Base-by-base conservation (phyloP, 2,797 vertebrate species). In the Enteromius treurensis region DNA sequence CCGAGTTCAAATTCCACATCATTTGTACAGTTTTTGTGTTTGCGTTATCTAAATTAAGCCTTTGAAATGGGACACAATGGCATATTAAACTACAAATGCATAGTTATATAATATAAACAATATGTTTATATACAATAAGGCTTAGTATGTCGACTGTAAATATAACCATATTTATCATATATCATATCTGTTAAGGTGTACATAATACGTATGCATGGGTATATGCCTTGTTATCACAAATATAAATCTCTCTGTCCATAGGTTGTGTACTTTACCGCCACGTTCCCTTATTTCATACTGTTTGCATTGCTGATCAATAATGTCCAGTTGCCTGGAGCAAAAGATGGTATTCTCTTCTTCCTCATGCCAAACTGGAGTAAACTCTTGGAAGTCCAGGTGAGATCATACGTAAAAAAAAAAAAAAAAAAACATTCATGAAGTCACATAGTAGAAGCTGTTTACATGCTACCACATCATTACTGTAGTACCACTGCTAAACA, bases 241-340 rank as follows among this genome's bases (percentile, higher is more conserved):
- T 76, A 64, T 21, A 21, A 13, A 23, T 17, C 23, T 26, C 8
- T 34, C 14, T 86, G 51, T 90, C n/a, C 23, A 19, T 84, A 95
- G 94, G 93, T 94, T 68, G 94, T 95, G 81, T 94, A 94, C 86
- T 95, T 95, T 87, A 95, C 94, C 0, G 94, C 93, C 8, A 32
- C 92, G 1, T 95, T 95, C 81, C 94, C 95, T 0, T 95, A 95
- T 88, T 85, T 95, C 80, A 90, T 95, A 75, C 86, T 95, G 79
- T 89, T 95, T n/a, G 93, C 92, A 13, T 85, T 95, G 83, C 89
- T 95, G 77, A 90, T 95, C 74, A 95, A 95, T 89, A 95, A 95
- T 32, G 91, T 93, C 68, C 93, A 92, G 87, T 92, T 95, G 23
- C 94, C 95, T 13, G 95, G 95, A 80, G 94, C 95, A n/a, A 91